phyloP scores from a whole-genome alignment of 2,797 vertebrate genomes.

The Brachyrhaphis roseni region DNA sequence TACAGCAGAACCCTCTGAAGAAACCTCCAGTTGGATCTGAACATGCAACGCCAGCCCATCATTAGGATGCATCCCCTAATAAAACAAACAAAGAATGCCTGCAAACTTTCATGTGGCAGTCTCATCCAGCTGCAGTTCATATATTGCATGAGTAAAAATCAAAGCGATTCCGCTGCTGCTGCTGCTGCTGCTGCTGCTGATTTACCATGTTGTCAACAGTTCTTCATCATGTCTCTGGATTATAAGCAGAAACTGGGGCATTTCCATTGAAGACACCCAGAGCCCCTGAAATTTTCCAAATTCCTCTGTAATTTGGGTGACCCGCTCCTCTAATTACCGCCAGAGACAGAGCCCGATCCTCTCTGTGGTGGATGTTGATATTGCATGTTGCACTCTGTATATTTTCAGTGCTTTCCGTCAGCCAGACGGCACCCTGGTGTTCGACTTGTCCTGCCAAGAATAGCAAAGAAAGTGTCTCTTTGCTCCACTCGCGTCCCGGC shows the following conservation, averaged over 20 bases:
- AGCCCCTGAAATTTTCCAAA: constrained; percentile 10
- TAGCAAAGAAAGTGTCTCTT: constrained; percentile 63
- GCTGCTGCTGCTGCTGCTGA: not conserved
- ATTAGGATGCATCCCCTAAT: not conserved
- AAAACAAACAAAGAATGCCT: not conserved
- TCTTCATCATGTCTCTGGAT: constrained; percentile 2
- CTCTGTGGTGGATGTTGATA: constrained; percentile 24
- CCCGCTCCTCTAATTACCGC: constrained; percentile 25
- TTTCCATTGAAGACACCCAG: constrained; percentile 14
- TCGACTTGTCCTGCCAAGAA: constrained; percentile 52
- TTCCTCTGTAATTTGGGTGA: constrained; percentile 27
- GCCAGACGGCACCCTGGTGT: constrained; percentile 25
- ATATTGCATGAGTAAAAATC: not conserved
- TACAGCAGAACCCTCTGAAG: not conserved
- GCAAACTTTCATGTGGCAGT: not conserved
- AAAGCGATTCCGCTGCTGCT: not conserved
- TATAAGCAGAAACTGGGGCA: constrained; percentile 5
- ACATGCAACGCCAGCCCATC: not conserved
- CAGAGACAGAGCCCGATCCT: constrained; percentile 18
- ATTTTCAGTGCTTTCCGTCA: constrained; percentile 37
- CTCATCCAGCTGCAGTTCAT: not conserved
- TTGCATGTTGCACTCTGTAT: constrained; percentile 38
- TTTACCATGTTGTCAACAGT: not conserved
- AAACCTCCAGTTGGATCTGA: not conserved
- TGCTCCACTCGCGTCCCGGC: constrained; percentile 25